Percentiles rank a stretch among this genome's conserved stretches.
These are phyloP conservation scores for Rhinolophus ferrumequinum DNA, from an alignment of 2,113 vertebrate genomes.

Conservation along the genomic window DNA sequence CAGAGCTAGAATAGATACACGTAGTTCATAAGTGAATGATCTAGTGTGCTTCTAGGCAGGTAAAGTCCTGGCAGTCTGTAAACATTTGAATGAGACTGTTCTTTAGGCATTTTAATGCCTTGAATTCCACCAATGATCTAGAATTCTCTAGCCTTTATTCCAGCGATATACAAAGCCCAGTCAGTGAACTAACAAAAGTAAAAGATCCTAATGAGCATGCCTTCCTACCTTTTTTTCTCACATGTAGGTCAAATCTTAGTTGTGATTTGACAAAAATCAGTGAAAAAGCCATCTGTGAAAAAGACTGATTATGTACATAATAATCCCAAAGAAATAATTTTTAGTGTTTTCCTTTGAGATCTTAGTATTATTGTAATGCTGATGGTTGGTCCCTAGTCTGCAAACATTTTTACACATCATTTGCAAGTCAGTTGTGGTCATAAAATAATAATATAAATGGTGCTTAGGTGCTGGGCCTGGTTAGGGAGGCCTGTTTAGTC, in stretches of 20 bases:
- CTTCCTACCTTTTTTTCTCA: conserved; percentile 16
- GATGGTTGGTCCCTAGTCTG: background rate
- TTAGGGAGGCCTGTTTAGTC: background rate
- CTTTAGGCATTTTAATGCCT: conserved; percentile 44
- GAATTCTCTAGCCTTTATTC: conserved; percentile 45
- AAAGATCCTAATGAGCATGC: background rate
- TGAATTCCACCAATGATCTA: conserved; percentile 36
- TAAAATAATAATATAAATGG: background rate
- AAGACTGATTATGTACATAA: background rate
- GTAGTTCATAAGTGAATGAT: conserved; percentile 10
- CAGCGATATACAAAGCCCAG: background rate
- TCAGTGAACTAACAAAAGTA: conserved; percentile 18
- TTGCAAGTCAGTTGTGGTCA: conserved; percentile 17
- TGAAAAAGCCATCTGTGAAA: background rate
- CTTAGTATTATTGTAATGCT: conserved; percentile 16
- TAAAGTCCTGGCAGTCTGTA: background rate
- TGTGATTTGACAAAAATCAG: background rate
- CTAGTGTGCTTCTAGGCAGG: conserved; percentile 5
- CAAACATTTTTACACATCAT: conserved; percentile 27
- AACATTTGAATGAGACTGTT: conserved; percentile 54
- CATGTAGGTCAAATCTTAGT: background rate
- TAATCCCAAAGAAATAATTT: background rate
- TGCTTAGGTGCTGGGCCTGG: background rate
- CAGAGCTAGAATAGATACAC: conserved; percentile 36
- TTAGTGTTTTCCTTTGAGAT: conserved; percentile 27